Conservation (phyloP, 2,797 vertebrate species). For the Acanthiza pusilla region DNA sequence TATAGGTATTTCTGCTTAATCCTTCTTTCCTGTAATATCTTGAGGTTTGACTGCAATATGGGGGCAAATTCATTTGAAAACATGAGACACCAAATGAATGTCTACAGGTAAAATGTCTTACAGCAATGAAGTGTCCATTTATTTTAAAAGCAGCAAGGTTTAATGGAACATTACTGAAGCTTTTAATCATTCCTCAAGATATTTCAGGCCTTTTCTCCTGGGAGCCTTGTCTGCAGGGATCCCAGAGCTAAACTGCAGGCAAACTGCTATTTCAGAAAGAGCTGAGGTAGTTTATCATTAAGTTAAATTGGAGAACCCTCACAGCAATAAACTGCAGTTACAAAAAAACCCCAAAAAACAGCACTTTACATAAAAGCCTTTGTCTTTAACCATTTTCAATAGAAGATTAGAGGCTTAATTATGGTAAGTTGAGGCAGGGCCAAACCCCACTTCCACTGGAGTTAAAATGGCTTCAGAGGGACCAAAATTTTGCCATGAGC, state of each 20-base stretch:
- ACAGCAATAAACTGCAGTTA: constrained; percentile 33
- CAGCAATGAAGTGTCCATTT: constrained; percentile 62
- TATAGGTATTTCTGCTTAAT: constrained; percentile 4
- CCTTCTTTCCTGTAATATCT: constrained; percentile 52
- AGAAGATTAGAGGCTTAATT: not conserved
- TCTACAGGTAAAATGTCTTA: constrained; percentile 51
- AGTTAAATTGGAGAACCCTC: constrained; percentile 28
- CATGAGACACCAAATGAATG: constrained; percentile 45
- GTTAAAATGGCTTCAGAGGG: not conserved
- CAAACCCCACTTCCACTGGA: not conserved
- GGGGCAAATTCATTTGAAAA: constrained; percentile 54
- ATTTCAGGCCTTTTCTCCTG: constrained; percentile 54
- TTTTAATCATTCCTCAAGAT: constrained; percentile 71
- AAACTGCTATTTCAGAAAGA: constrained; percentile 44
- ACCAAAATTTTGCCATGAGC: not conserved
- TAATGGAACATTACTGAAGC: constrained; percentile 74
- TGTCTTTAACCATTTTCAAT: constrained; percentile 22
- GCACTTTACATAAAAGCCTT: not conserved
- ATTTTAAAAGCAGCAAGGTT: constrained; percentile 61
- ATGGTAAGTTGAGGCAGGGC: not conserved
- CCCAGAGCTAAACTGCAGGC: constrained; percentile 31
- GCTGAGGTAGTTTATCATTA: constrained; percentile 23
- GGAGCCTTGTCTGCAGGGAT: constrained; percentile 39
- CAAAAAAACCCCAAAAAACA: not conserved
- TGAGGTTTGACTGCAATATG: constrained; percentile 52